These are phyloP conservation scores for Calliphora vicina DNA, from an alignment of 1,140 invertebrate species.

Conservation along the genomic window DNA sequence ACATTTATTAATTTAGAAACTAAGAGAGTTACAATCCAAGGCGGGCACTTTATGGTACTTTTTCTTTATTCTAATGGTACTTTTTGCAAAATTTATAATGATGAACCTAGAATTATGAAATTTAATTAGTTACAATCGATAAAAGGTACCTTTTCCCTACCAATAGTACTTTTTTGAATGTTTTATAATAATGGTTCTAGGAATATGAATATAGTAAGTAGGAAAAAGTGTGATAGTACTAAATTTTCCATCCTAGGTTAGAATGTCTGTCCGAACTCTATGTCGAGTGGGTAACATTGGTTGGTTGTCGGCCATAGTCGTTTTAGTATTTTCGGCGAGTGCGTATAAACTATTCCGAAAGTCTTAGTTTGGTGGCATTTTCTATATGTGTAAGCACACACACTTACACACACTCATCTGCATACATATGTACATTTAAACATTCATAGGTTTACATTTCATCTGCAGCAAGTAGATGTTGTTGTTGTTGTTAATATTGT, in stretches of 20 bases:
- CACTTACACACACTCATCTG: not conserved
- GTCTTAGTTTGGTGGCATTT: not conserved
- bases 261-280: not conserved
- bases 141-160: too few relatives aligned
- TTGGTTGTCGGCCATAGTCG: not conserved
- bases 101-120: too few relatives aligned
- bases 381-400: not conserved
- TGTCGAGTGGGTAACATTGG: too few relatives aligned
- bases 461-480: not conserved
- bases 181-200: too few relatives aligned
- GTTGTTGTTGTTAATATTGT: not conserved
- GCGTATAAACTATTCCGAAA: not conserved
- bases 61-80: too few relatives aligned
- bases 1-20: too few relatives aligned
- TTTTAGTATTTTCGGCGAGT: conserved; percentile 4
- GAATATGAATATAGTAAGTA: not conserved
- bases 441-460: not conserved
- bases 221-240: not conserved
- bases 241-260: not conserved
- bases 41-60: too few relatives aligned
- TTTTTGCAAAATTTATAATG: too few relatives aligned
- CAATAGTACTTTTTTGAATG: too few relatives aligned
- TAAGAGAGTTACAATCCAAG: too few relatives aligned
- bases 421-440: not conserved
- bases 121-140: too few relatives aligned